Evolutionary conservation across 2,888 invertebrate genomes (phyloP), one percentile per base, ranked within the genome.

Genomic region (Thyatira batis): DNA sequence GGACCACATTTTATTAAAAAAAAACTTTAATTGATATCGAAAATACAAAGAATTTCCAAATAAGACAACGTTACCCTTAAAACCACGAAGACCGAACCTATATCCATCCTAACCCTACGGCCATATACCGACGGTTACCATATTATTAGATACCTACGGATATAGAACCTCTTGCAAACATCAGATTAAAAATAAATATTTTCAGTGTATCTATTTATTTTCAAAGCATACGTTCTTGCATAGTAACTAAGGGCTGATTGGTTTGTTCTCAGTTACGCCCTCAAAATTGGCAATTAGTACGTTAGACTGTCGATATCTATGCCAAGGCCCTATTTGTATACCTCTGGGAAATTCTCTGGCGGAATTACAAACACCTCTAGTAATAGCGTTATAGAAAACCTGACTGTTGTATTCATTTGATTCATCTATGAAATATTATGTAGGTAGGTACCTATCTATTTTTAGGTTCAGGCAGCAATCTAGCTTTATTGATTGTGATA

Each of bases 211-310:
- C 11, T 33, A 9, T 20, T n/a, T 45, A 21, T 45, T n/a, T 20
- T 10, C 21, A 8, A 10, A 21, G n/a, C 11, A 45, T 21, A n/a
- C 23, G 23, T n/a, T 23, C 23, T 45, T 45, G 45, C 39, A 49
- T 54, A 56, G 51, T 53, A 59, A 58, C 56, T 53, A 33, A 25
- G 54, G 54, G 48, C 64, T 67, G 68, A 71, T 68, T 64, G 66
- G 55, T 49, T 58, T 58, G 63, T 63, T 69, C 70, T 67, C 69
- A 73, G 78, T 74, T 63, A 66, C 69, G 63, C 63, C 57, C 61
- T 62, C 59, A 57, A 79, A 78, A 81, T 80, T 80, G 78, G 58
- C 78, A 79, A 81, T 81, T 78, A 79, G 79, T 67, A 68, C 57
- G 69, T 64, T 67, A 54, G 63, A 60, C 58, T 64, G 63, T 69